phyloP scores from a whole-genome alignment of 2,797 vertebrate species.

The Falco naumanni region DNA sequence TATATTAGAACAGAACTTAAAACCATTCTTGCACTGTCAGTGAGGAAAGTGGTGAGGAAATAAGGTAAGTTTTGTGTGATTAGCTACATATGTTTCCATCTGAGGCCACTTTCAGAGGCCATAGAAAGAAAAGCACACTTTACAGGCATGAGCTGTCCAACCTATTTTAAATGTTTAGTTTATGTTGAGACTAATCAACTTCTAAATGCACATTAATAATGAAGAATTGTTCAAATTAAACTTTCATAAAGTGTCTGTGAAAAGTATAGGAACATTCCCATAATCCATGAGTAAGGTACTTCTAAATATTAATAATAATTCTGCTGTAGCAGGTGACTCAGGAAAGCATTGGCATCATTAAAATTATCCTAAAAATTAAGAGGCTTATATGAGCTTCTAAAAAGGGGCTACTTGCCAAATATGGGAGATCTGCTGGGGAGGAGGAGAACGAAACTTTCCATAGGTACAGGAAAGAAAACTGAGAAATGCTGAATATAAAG shows the following conservation, averaged over 20 bases:
- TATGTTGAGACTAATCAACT: not conserved
- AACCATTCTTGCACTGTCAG: fast-evolving
- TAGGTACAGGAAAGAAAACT: not conserved
- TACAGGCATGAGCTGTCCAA: not conserved
- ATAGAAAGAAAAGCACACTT: not conserved
- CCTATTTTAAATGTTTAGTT: not conserved
- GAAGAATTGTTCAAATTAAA: not conserved
- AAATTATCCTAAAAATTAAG: not conserved
- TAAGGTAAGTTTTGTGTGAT: not conserved
- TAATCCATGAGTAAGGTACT: not conserved
- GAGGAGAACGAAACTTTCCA: not conserved
- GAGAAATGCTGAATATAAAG: not conserved
- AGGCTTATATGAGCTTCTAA: not conserved
- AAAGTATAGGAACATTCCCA: not conserved
- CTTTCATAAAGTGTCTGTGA: not conserved
- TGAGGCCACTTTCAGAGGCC: not conserved
- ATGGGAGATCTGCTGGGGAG: not conserved
- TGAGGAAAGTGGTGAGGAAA: not conserved
- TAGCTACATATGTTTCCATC: not conserved
- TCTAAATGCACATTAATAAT: not conserved
- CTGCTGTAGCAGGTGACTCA: not conserved
- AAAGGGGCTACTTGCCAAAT: not conserved
- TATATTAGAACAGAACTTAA: not conserved
- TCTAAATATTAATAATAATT: slow-evolving; percentile 6
- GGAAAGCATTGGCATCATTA: not conserved